Evolutionary conservation across 2,888 invertebrate genomes (phyloP), one percentile per base, ranked within the genome.

Genomic region (Rhodophaea formosa): DNA sequence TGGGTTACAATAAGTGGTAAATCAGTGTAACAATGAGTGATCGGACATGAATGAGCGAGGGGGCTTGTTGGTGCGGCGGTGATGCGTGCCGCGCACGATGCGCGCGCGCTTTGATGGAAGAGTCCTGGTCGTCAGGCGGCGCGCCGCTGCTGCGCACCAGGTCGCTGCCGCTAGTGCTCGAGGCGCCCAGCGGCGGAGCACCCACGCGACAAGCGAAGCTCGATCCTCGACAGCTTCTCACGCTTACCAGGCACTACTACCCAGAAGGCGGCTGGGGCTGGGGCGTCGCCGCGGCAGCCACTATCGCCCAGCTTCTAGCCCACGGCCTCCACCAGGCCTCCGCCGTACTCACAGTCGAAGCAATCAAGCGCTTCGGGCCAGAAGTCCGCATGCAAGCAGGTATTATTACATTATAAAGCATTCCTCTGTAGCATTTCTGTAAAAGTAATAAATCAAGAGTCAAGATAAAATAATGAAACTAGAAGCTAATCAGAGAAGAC

Each of bases 181-280:
- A 93, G 65, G 85, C 84, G 68, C 81, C 88, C 67, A 91, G 86
- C 70, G 84, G 80, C 62, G 79, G 85, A 62, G 89, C 89, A 65
- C 89, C 90, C 69, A 76, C 85, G 77, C 88, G 84, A 74, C 86
- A 82, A 79, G 77, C 83, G 78, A 92, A 80, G 79, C 90, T 89
- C 77, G 91, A 90, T 80, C 93, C 91, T 44, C 92, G 93, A 61
- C 92, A 92, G 61, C 84, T 95, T 68, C 90, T 95, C 58, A 95
- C 95, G 8, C 91, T 95, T 66, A 94, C 95, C 66, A 95, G 96
- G 71, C 96, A 97, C 76, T 96, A 96, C 85, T 97, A 96, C 83
- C 96, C 96, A 35, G 97, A 97, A 84, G 96, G 96, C 7, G 96
- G 96, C 0, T 97, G 96, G 96, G 97, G 97, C 7, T 97, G 96